Evolutionary conservation across 2,113 vertebrate genomes (phyloP).

Genomic region (Psilopsiagon aurifrons): DNA sequence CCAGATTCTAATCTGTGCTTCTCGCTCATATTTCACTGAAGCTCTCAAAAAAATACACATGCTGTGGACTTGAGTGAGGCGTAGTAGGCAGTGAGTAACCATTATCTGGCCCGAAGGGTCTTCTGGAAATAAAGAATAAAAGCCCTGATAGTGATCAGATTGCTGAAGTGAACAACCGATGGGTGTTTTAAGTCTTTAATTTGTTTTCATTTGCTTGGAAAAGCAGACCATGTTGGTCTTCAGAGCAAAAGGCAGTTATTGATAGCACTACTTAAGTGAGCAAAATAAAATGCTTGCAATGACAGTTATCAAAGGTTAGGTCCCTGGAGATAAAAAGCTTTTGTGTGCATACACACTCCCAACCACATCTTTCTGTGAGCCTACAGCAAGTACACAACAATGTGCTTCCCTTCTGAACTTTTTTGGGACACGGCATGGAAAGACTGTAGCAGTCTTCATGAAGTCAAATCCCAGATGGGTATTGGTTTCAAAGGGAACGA

Average conservation of each 20-base stretch:
- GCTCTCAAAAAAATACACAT: slow-evolving; percentile 53
- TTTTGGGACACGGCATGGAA: slow-evolving; percentile 73
- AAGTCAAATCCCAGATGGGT: slow-evolving; percentile 77
- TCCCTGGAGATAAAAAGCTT: slow-evolving; percentile 50
- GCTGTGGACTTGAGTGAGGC: background rate
- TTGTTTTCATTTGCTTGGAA: slow-evolving; percentile 56
- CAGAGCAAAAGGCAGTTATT: background rate
- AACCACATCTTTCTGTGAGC: slow-evolving; percentile 33
- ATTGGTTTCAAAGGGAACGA: slow-evolving; percentile 87
- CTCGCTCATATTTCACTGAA: slow-evolving; percentile 62
- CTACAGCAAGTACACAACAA: slow-evolving; percentile 58
- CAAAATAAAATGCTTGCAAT: slow-evolving; percentile 46
- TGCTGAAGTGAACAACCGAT: slow-evolving; percentile 48
- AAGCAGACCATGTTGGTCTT: slow-evolving; percentile 39
- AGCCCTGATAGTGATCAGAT: background rate
- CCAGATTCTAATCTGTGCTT: slow-evolving; percentile 62
- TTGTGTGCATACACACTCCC: slow-evolving; percentile 16
- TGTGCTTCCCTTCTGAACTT: slow-evolving; percentile 72
- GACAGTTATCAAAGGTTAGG: slow-evolving; percentile 43
- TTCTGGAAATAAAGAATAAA: slow-evolving; percentile 18
- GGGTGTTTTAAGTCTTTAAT: slow-evolving; percentile 32
- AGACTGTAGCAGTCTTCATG: slow-evolving; percentile 67
- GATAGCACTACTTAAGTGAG: background rate
- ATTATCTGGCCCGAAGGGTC: slow-evolving; percentile 34
- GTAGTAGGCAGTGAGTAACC: background rate